Percentiles rank a stretch among this genome's conserved stretches.
phyloP scores from a whole-genome alignment of 2,888 invertebrate species.

The Hemithea aestivaria region DNA sequence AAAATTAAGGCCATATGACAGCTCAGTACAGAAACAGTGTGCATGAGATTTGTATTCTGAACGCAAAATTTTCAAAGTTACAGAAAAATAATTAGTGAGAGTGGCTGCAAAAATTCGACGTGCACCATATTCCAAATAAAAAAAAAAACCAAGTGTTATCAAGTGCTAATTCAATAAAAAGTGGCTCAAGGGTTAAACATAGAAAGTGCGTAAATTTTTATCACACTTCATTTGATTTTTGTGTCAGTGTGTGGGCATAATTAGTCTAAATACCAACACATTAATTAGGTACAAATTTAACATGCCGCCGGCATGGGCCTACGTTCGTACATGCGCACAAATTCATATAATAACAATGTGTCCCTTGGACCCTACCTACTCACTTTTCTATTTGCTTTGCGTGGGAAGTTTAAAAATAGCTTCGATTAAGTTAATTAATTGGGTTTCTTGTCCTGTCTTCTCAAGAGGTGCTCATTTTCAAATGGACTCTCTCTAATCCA shows the following conservation, averaged over 20 bases:
- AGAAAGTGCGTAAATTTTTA: conserved; percentile 3
- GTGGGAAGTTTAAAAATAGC: no score
- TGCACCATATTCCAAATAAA: no score
- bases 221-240: conserved; percentile 1
- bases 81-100: neutral
- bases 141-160: neutral
- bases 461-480: no score
- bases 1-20: conserved; percentile 55
- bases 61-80: conserved; percentile 30
- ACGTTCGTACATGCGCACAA: neutral
- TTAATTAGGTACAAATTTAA: neutral
- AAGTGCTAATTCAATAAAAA: conserved; percentile 19
- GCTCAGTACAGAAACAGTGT: conserved; percentile 58
- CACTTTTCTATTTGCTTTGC: no score
- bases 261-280: neutral
- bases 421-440: no score
- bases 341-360: neutral
- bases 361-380: no score
- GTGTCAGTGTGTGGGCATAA: conserved; percentile 4
- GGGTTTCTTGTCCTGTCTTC: no score
- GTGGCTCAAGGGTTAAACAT: conserved; percentile 3
- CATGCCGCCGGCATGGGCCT: conserved; percentile 2
- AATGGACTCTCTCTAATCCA: no score
- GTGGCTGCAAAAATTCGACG: no score
- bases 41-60: conserved; percentile 49